Conservation (phyloP, 2,113 vertebrate genomes). For the Bungarus multicinctus region DNA sequence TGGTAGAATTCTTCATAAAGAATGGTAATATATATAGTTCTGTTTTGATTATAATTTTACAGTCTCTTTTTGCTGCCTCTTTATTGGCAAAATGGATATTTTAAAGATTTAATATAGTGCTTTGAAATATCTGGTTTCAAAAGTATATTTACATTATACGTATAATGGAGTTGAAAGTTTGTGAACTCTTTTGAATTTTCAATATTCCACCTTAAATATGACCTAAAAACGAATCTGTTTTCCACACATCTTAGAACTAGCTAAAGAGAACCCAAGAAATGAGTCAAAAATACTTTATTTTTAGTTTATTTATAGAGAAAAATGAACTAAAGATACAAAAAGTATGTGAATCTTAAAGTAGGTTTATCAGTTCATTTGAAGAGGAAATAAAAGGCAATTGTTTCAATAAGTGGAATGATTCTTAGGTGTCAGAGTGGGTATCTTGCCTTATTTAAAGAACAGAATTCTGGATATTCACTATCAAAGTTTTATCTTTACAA, state of each 20-base stretch:
- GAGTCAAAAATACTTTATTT: neutral
- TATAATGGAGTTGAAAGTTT: neutral
- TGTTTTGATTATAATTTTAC: constrained; percentile 17
- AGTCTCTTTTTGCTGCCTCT: neutral
- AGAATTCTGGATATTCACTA: neutral
- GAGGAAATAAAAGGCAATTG: neutral
- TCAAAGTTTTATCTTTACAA: neutral
- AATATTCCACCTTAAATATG: neutral
- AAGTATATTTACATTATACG: neutral
- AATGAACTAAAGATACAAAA: neutral
- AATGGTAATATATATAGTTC: neutral
- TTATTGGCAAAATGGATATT: neutral
- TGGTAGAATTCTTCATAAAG: neutral
- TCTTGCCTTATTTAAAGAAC: neutral
- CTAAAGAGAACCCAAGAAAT: neutral
- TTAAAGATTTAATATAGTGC: neutral
- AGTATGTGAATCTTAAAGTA: neutral
- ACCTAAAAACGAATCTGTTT: neutral
- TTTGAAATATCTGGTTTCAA: neutral
- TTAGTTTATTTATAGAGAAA: neutral
- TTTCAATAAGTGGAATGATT: neutral
- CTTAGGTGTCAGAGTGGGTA: neutral
- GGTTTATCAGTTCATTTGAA: neutral
- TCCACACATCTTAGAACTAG: neutral
- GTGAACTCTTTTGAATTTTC: neutral